Base-by-base conservation (phyloP, 2,888 invertebrate species). In the Halictus quadricinctus region DNA sequence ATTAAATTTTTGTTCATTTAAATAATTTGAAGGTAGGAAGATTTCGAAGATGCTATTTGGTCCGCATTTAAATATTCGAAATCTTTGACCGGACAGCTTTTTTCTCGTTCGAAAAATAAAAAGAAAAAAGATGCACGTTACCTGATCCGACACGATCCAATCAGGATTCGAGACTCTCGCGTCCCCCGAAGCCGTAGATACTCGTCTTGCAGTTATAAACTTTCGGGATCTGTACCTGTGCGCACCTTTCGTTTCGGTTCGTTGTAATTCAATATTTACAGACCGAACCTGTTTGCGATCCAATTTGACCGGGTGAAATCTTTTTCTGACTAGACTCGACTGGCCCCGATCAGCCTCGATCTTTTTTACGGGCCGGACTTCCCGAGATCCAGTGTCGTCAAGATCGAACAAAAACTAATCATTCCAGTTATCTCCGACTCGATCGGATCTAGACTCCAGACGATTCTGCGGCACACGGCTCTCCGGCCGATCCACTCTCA, bases 371-470 rank as follows among this genome's bases (percentile, higher is more conserved):
- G 7, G 10, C 10, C 12, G 12, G 70, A 70, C 13, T 43, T 43
- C n/a, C 21, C 70, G 43, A 10, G 41, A 43, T 43, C 12, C 43
- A n/a, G 43, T 21, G 69, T n/a, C 69, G 10, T 21, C 21, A 3
- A n/a, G 43, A 43, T 70, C 70, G 70, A 70, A 15, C 43, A 70
- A 70, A 70, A 70, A 70, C 70, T 41, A 43, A 70, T 70, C 70
- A 21, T 70, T 43, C 70, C 70, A 70, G 21, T 21, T 36, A 36
- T 36, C 43, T 70, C 13, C 70, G 70, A n/a, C 70, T 43, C 36
- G 66, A 36, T 66, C 36, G n/a, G 70, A 70, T 70, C 70, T 43
- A 70, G 70, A 13, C 43, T 6, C 43, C 13, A n/a, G 41, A 41
- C 43, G 70, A 70, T 69, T n/a, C 70, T 46, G 7, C 54, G 13